Evolutionary conservation across 2,797 vertebrate genomes (phyloP).

Genomic region (Ctenosaura bakeri): DNA sequence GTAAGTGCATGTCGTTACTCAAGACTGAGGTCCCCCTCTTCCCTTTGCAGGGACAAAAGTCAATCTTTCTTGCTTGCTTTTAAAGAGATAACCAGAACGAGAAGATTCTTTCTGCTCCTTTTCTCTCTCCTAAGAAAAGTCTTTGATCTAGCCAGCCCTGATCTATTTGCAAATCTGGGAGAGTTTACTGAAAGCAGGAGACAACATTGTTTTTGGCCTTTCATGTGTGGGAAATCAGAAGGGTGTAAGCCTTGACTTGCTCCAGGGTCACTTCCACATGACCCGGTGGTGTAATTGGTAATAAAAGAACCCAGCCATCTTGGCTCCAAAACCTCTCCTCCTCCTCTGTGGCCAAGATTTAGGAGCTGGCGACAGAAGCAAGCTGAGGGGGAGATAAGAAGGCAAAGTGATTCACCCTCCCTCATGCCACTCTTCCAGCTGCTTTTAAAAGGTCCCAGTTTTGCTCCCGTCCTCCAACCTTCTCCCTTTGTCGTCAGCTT

Average conservation of each 20-base stretch:
- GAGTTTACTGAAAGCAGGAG: constrained; percentile 18
- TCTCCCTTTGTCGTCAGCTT: too few species aligned
- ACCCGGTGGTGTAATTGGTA: not conserved
- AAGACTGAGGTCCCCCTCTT: too few species aligned
- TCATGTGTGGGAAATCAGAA: not conserved
- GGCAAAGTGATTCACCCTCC: too few species aligned
- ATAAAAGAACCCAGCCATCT: not conserved
- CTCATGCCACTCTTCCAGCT: too few species aligned
- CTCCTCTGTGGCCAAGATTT: too few species aligned
- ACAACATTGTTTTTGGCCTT: not conserved
- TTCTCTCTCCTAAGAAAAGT: not conserved
- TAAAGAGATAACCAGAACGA: not conserved
- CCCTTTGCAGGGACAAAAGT: not conserved
- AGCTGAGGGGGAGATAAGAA: too few species aligned
- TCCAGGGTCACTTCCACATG: not conserved
- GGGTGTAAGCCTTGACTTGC: not conserved
- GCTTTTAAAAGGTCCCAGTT: too few species aligned
- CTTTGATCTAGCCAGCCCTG: not conserved
- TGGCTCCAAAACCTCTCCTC: not conserved
- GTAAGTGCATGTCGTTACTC: too few species aligned
- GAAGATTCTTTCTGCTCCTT: too few species aligned
- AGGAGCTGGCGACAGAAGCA: not conserved
- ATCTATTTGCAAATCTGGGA: not conserved
- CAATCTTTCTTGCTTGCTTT: too few species aligned
- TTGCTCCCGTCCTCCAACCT: too few species aligned